Base-by-base conservation (phyloP, 1,140 invertebrate species). In the Nymphalis io region DNA sequence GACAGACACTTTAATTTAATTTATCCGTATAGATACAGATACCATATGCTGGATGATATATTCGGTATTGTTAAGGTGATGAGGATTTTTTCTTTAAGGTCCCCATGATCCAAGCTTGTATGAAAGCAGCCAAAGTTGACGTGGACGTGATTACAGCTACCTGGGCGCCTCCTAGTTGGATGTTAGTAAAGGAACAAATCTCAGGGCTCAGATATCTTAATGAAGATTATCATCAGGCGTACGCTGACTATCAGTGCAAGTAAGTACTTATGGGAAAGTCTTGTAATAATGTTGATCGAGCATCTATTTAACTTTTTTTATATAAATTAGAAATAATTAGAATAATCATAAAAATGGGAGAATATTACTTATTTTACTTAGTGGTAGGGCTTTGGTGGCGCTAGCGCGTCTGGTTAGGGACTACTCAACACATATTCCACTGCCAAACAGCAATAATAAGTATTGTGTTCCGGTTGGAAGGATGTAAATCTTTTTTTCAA, bases 101-200 rank as follows among this genome's bases (percentile, higher is more conserved):
- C 74, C 95, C 96, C 1, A 88, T 93, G 48, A 94, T 96, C 16
- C 85, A 94, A 66, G 74, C 84, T 72, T 94, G 94, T 20, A 27
- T 71, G 15, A 57, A 63, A 1, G 69, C 60, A 16, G 59, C 82
- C 2, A 82, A 55, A 1, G 21, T 63, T 2, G 60, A 74, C 10
- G 16, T 87, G 10, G 59, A 73, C 1, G 83, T 97, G 3, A 88
- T 97, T 62, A 93, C 93, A 0, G 93, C 94, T 12, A 93, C 95
- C 0, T 98, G 98, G 97, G 95, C 94, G 69, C 93, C 97, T 0
- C 98, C 98, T 0, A 81, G 83, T 4, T 98, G 97, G 97, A 98
- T 98, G 97, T 98, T 98, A 89, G 95, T 93, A 0, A 96, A 95
- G 74, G 87, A 95, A 12, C 82, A 83, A 51, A 2, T 21, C 1